A percentile compares a stretch with the other conserved stretches of the same genome.
Evolutionary conservation across 2,888 invertebrate species (phyloP).

Genomic region (Tinea pellionella): DNA sequence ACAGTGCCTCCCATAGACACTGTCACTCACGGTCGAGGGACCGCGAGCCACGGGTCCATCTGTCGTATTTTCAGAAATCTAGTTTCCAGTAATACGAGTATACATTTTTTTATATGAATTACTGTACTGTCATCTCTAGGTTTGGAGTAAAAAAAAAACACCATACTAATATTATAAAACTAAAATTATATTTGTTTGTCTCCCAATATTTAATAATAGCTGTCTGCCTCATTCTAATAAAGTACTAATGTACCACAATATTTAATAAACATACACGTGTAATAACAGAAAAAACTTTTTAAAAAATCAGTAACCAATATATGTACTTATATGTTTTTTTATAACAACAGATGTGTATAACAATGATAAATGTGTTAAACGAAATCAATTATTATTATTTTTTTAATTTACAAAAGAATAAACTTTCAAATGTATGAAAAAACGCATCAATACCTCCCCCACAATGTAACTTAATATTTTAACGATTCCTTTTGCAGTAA

Average conservation of each 20-base stretch:
- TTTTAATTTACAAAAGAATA: background rate
- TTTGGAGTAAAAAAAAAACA: no score
- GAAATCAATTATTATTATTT: background rate
- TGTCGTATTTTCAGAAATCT: no score
- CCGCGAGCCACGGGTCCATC: no score
- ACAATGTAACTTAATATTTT: constrained; percentile 15
- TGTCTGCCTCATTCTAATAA: background rate
- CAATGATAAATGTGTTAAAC: background rate
- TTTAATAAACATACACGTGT: background rate
- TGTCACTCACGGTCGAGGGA: no score
- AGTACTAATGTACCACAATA: background rate
- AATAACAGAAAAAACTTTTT: background rate
- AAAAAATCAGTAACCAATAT: background rate
- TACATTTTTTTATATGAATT: no score
- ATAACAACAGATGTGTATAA: background rate
- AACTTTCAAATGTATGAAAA: background rate
- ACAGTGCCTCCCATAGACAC: no score
- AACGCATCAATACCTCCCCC: constrained; percentile 15
- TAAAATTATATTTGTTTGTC: no score
- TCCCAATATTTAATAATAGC: no score
- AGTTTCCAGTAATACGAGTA: no score
- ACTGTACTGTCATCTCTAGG: no score
- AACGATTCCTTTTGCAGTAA: constrained; percentile 13
- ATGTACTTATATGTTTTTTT: background rate
- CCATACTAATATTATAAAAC: no score